phyloP scores from a whole-genome alignment of 92 coral and sea anemone genomes.

The Ricordea florida region DNA sequence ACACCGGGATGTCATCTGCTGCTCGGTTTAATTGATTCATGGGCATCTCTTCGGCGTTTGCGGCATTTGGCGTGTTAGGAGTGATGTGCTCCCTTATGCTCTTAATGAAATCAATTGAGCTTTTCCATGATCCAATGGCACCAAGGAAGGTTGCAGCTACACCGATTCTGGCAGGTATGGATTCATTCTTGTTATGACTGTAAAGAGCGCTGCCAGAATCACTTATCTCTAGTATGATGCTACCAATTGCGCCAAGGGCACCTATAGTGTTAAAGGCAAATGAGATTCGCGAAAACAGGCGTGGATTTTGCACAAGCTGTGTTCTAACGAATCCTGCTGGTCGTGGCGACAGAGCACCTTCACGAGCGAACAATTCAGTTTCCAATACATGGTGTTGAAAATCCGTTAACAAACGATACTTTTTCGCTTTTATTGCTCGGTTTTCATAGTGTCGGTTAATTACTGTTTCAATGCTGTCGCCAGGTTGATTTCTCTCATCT shows the following conservation, averaged over 20 bases:
- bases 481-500: neutral
- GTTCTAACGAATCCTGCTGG: too few relatives aligned
- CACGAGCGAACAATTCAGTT: too few relatives aligned
- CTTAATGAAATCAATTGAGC: neutral
- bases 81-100: too few relatives aligned
- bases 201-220: neutral
- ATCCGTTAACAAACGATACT: too few relatives aligned
- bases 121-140: neutral
- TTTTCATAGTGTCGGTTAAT: too few relatives aligned
- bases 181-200: neutral
- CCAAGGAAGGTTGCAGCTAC: constrained; percentile 6
- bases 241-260: neutral
- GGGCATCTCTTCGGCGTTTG: neutral
- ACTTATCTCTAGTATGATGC: neutral
- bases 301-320: neutral
- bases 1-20: neutral
- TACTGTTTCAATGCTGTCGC: too few relatives aligned
- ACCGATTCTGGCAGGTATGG: neutral
- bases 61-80: too few relatives aligned
- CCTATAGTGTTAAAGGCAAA: neutral
- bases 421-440: too few relatives aligned
- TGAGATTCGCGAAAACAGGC: neutral
- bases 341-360: too few relatives aligned
- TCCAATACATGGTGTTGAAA: too few relatives aligned
- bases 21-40: neutral